phyloP scores from a whole-genome alignment of 2,797 vertebrate genomes.

The Tapera naevia region DNA sequence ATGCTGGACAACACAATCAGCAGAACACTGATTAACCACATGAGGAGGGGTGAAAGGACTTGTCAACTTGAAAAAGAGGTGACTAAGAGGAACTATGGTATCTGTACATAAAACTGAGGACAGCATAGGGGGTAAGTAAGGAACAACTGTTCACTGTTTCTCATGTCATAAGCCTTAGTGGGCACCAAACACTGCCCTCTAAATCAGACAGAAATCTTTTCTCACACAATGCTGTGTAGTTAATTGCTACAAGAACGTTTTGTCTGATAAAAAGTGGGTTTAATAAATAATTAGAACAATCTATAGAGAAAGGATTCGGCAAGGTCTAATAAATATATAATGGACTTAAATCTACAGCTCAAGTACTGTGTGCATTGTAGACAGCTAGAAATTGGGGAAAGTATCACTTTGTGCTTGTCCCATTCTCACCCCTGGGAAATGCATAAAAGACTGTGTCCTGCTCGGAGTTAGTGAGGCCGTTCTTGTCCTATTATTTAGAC shows the following conservation, averaged over 20 bases:
- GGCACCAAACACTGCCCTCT: neutral
- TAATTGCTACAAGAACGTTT: neutral
- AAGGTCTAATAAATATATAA: neutral
- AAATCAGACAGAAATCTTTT: neutral
- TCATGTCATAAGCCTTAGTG: neutral
- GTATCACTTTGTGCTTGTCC: neutral
- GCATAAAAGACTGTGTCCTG: neutral
- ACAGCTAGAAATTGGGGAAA: neutral
- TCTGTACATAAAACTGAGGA: neutral
- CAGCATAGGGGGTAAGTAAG: neutral
- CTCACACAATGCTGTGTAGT: neutral
- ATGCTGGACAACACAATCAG: neutral
- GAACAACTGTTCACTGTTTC: neutral
- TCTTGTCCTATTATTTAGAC: conserved; percentile 31
- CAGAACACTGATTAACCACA: neutral
- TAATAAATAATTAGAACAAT: conserved; percentile 14
- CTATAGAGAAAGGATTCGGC: neutral
- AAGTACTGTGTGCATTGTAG: neutral
- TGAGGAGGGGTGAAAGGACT: neutral
- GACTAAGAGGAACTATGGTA: neutral
- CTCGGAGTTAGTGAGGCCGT: conserved; percentile 8
- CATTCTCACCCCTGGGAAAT: neutral
- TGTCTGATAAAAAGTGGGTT: neutral
- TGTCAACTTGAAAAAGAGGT: neutral
- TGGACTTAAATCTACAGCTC: neutral